Evolutionary conservation across 2,113 vertebrate genomes (phyloP), one percentile per base, ranked within the genome.

Genomic region (Neolamprologus fasciatus): DNA sequence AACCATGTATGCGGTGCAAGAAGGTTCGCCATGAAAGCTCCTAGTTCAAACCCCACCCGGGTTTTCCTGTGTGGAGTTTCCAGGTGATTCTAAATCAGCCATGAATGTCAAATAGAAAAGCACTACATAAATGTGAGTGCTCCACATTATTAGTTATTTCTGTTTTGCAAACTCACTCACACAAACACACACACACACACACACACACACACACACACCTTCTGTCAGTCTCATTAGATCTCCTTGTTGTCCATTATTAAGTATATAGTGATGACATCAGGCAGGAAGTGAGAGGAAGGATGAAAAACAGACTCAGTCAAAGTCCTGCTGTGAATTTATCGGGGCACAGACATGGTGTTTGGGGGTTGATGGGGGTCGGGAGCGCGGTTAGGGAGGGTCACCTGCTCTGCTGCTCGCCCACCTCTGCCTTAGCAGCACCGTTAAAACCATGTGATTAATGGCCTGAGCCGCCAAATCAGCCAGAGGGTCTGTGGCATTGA

Each of bases 401-500:
- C 89, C 86, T 83, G 91, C 79, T 87, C 83, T 84, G 83, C 89
- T 86, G 79, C 83, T 57, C 5, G 55, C 84, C 89, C 82, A 66
- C 91, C 91, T 92, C 90, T 71, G 83, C 86, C 47, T 89, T 37
- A 42, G 50, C 86, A 55, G 83, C 50, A 80, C 86, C 42, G 81
- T 92, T 89, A 90, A 86, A 54, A 19, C 35, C 19, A 10, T 8
- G 68, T 93, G 94, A 95, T 94, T 95, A 84, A 95, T 76, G 83
- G 57, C 26, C 81, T 3, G 66, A 84, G 81, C 31, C 53, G n/a
- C 14, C 4, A 3, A 85, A 81, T 88, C 73, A 47, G 58, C 85
- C 85, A 50, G 90, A 89, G 93, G 90, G 91, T 94, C 93, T 54
- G 85, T 10, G 11, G 90, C 9, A 73, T 81, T 93, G 94, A 95